Evolutionary conservation across 2,888 invertebrate genomes (phyloP).

Genomic region (Cyrtodaria siliqua): DNA sequence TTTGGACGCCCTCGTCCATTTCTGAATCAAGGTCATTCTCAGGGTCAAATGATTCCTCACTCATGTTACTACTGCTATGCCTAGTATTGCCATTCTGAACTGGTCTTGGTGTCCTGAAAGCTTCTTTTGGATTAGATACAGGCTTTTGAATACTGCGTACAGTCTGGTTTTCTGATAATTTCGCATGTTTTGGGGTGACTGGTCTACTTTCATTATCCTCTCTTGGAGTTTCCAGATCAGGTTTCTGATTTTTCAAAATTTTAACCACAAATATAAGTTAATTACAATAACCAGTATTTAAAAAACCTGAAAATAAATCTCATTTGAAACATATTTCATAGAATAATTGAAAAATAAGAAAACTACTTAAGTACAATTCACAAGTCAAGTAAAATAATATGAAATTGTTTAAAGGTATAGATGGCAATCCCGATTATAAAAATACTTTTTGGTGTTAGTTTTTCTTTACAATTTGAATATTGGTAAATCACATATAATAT

Average conservation of each 20-base stretch:
- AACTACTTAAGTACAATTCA: too few relatives aligned
- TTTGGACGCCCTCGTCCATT: conserved; percentile 48
- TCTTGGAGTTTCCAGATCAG: conserved; percentile 31
- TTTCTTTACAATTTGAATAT: too few relatives aligned
- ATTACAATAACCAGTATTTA: too few relatives aligned
- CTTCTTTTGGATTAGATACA: conserved; percentile 52
- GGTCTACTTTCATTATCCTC: conserved; percentile 58
- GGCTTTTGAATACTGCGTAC: conserved; percentile 21
- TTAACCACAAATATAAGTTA: neutral
- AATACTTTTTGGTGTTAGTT: too few relatives aligned
- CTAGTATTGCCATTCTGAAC: conserved; percentile 5
- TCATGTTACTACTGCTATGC: conserved; percentile 32
- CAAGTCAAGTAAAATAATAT: too few relatives aligned
- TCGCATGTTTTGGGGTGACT: conserved; percentile 28
- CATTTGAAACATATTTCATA: too few relatives aligned
- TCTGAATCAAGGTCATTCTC: conserved; percentile 27
- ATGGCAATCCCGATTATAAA: too few relatives aligned
- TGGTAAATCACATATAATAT: too few relatives aligned
- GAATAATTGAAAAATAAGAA: too few relatives aligned
- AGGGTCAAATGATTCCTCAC: conserved; percentile 36
- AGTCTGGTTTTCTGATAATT: conserved; percentile 23
- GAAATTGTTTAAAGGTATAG: too few relatives aligned
- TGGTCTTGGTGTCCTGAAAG: conserved; percentile 59
- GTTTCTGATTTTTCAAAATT: neutral
- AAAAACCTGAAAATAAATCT: too few relatives aligned